Evolutionary conservation across 2,888 invertebrate species (phyloP).

Genomic region (Linhomoeus sp.): DNA sequence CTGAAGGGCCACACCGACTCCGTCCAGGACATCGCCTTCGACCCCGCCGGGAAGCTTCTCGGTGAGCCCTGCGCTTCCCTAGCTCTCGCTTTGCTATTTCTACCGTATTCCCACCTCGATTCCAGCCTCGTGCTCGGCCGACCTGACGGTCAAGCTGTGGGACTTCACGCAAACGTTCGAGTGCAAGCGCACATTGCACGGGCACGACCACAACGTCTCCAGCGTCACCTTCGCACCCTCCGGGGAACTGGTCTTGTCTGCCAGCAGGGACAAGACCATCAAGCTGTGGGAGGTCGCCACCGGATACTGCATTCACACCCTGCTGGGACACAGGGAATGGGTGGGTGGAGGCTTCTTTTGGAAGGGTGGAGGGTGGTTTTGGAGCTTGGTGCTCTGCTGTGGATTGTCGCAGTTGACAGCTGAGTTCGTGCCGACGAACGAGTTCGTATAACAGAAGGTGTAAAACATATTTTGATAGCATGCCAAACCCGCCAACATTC

Average conservation of each 20-base stretch:
- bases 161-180: slow-evolving; percentile 70
- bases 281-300: slow-evolving; percentile 87
- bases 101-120: too few relatives aligned
- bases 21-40: slow-evolving; percentile 95
- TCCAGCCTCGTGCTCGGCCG: slow-evolving; percentile 89
- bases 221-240: slow-evolving; percentile 88
- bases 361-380: too few relatives aligned
- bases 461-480: too few relatives aligned
- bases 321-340: slow-evolving; percentile 95
- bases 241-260: slow-evolving; percentile 81
- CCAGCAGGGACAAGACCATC: slow-evolving; percentile 90
- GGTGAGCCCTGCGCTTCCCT: too few relatives aligned
- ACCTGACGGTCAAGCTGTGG: slow-evolving; percentile 97
- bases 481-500: too few relatives aligned
- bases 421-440: too few relatives aligned
- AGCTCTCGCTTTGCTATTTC: too few relatives aligned
- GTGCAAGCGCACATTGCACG: slow-evolving; percentile 87
- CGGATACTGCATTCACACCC: slow-evolving; percentile 81
- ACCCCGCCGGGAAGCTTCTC: slow-evolving; percentile 78
- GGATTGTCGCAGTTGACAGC: too few relatives aligned
- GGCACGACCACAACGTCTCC: slow-evolving; percentile 98
- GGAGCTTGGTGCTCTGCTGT: too few relatives aligned
- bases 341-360: too few relatives aligned
- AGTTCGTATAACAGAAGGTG: too few relatives aligned
- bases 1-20: slow-evolving; percentile 98